These are phyloP conservation scores for Acleris holmiana DNA, from an alignment of 2,888 invertebrate species.

Conservation along the genomic window DNA sequence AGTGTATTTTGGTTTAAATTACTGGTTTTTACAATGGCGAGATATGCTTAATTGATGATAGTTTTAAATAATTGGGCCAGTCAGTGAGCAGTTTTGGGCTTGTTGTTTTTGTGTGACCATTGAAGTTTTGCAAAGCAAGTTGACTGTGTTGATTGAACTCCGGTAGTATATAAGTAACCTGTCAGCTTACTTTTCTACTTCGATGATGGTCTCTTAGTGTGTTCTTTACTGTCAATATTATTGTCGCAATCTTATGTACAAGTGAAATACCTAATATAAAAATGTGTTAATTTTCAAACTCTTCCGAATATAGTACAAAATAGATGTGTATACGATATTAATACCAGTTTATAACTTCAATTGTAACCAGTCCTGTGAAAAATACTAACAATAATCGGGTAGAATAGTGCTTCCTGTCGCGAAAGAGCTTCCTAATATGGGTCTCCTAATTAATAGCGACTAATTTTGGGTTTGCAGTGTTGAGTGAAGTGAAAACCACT, in stretches of 20 bases:
- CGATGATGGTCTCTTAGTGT: constrained; percentile 1
- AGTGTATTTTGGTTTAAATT: too few species aligned
- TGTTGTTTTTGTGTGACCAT: too few species aligned
- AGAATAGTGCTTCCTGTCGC: constrained; percentile 56
- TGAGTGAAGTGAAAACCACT: constrained; percentile 79
- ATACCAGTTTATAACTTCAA: constrained; percentile 25
- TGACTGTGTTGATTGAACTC: too few species aligned
- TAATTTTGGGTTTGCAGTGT: constrained; percentile 83
- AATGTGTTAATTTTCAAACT: not conserved
- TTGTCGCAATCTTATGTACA: not conserved
- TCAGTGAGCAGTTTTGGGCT: too few species aligned
- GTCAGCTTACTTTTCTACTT: not conserved
- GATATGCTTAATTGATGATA: too few species aligned
- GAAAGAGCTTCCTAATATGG: constrained; percentile 64
- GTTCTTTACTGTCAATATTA: not conserved
- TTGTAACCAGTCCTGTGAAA: constrained; percentile 36
- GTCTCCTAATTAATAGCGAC: constrained; percentile 68
- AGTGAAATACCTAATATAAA: not conserved
- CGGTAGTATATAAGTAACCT: not conserved
- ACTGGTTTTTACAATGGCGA: too few species aligned
- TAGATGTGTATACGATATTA: constrained; percentile 7
- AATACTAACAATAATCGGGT: constrained; percentile 55
- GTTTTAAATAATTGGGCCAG: too few species aligned
- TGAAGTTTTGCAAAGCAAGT: too few species aligned
- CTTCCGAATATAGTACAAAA: not conserved